Evolutionary conservation across 2,113 vertebrate species (phyloP).

Genomic region (Nycticryphes semicollaris): DNA sequence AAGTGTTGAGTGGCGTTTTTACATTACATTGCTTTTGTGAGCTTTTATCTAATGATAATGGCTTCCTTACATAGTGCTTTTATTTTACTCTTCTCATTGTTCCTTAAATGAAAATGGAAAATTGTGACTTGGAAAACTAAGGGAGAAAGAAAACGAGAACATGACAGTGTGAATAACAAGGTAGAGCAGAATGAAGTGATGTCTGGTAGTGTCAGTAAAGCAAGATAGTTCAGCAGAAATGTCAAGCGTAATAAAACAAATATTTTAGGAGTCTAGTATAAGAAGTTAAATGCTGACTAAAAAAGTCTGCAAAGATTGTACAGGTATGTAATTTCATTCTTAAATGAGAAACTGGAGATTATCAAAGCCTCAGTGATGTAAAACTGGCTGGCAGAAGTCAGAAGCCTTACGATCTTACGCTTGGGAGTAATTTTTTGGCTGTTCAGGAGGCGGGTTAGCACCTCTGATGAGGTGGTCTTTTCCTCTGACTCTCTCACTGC

Average conservation of each 20-base stretch:
- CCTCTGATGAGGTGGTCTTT: accelerated
- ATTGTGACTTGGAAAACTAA: not conserved
- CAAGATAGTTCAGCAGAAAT: not conserved
- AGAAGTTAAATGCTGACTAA: not conserved
- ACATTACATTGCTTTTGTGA: not conserved
- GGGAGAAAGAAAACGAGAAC: not conserved
- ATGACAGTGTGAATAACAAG: not conserved
- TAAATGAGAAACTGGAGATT: not conserved
- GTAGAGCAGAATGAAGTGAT: not conserved
- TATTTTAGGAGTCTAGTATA: not conserved
- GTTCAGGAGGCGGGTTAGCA: not conserved
- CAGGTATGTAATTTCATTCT: not conserved
- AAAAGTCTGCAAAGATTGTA: not conserved
- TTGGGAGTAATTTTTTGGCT: not conserved
- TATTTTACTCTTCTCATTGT: not conserved
- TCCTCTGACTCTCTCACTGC: not conserved
- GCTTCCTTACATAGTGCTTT: not conserved
- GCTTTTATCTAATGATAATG: not conserved
- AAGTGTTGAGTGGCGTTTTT: not conserved
- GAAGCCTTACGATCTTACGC: not conserved
- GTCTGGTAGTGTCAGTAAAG: not conserved
- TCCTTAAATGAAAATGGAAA: not conserved
- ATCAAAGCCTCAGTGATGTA: not conserved
- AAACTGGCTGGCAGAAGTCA: not conserved
- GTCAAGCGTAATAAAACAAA: not conserved